Evolutionary conservation across 1,140 invertebrate genomes (phyloP), one percentile per base, ranked within the genome.

Genomic region (Anthonomus grandis): DNA sequence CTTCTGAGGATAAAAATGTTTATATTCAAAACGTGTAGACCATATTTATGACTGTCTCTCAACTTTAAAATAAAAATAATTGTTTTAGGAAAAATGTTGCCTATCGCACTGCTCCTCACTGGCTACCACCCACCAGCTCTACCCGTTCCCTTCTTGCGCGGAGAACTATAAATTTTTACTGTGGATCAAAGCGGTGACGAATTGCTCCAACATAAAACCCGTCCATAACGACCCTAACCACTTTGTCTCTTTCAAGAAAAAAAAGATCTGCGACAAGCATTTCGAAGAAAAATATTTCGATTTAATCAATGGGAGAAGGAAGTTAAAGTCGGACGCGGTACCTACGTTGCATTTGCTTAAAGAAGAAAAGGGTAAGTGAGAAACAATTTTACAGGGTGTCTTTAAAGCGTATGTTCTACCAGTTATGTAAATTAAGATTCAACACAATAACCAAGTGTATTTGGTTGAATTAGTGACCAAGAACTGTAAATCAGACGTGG

Each of bases 231-330:
- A 23, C 12, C 8, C n/a, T n/a, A n/a, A 46, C 12, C 8, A n/a
- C 17, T n/a, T 41, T 18, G 4, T 0, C 6, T 23, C 22, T 12
- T 46, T 24, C 18, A n/a, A 12, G 0, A 10, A 12, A n/a, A 4
- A 23, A 23, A 46, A 46, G 25, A 46, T 46, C 13, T 46, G 42
- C 18, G 10, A n/a, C 4, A 8, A 46, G 18, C 42, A 46, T 24
- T 46, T 46, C 4, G 6, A 46, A 25, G 12, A 46, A 9, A 41
- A 41, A 41, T 17, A n/a, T 41, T 18, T 41, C 18, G 42, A 23
- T 24, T 12, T 23, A 4, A 9, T 24, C n/a, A n/a, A n/a, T n/a
- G n/a, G n/a, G n/a, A n/a, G n/a, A n/a, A n/a, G n/a, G n/a, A n/a
- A n/a, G n/a, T n/a, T n/a, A n/a, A n/a, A n/a, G n/a, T n/a, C n/a